Conservation (phyloP, 2,888 invertebrate species). For the Pachycephus smyrnensis region DNA sequence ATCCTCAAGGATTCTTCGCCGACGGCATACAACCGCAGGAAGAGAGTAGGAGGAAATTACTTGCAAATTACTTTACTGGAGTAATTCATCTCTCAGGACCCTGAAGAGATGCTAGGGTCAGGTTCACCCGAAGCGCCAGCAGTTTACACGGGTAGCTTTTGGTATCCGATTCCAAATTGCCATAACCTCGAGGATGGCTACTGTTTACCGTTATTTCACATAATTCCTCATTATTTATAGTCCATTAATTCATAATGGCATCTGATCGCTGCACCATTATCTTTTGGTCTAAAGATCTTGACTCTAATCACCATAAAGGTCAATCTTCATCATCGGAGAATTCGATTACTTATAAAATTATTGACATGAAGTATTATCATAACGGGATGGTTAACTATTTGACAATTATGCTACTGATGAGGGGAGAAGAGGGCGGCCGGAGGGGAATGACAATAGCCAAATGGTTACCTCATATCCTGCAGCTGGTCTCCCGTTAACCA, state of each 20-base stretch:
- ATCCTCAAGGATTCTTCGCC: not conserved
- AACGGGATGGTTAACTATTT: not conserved
- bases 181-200: not conserved
- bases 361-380: not conserved
- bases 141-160: not conserved
- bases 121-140: not conserved
- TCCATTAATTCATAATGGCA: not conserved
- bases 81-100: conserved; percentile 52
- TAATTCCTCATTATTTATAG: not conserved
- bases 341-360: not conserved
- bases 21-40: conserved; percentile 50
- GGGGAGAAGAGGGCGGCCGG: not conserved
- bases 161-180: not conserved
- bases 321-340: not conserved
- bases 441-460: not conserved
- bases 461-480: not conserved
- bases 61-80: conserved; percentile 54
- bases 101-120: conserved; percentile 13
- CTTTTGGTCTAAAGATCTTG: not conserved
- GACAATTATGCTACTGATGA: not conserved
- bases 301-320: not conserved
- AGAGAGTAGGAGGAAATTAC: conserved; percentile 53
- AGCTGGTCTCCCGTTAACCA: not conserved
- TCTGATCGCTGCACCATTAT: not conserved
- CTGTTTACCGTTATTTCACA: not conserved